Percentiles rank a stretch among this genome's conserved stretches.
Evolutionary conservation across 2,888 invertebrate genomes (phyloP).

Genomic region (Apamea monoglypha): DNA sequence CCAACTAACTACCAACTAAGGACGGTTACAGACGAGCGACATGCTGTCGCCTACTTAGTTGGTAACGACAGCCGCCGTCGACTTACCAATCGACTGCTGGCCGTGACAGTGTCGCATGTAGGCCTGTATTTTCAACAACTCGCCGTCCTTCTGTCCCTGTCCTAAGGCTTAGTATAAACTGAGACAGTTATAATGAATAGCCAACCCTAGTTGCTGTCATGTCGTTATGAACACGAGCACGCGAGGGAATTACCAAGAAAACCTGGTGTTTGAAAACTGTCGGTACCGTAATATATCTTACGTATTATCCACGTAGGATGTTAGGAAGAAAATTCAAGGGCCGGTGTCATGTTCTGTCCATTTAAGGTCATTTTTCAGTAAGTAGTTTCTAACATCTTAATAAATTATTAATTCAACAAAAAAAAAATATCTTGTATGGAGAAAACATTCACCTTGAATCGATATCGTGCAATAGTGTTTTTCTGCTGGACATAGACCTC

Average conservation of each 20-base stretch:
- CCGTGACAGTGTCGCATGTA: neutral
- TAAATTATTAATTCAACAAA: neutral
- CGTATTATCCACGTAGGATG: constrained; percentile 25
- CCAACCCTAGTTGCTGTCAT: constrained; percentile 67
- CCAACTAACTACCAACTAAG: constrained; percentile 16
- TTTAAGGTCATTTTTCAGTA: neutral
- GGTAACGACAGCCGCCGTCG: neutral
- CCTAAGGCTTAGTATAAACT: constrained; percentile 64
- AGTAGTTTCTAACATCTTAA: neutral
- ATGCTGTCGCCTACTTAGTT: neutral
- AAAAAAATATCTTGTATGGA: neutral
- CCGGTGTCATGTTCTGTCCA: constrained; percentile 9
- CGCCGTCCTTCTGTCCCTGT: constrained; percentile 20
- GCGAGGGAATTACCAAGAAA: constrained; percentile 67
- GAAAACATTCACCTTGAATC: neutral
- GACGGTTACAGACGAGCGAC: constrained; percentile 8
- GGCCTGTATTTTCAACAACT: constrained; percentile 1
- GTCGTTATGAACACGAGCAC: constrained; percentile 69
- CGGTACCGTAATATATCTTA: constrained; percentile 53
- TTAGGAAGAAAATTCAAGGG: constrained; percentile 39
- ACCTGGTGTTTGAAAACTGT: constrained; percentile 57
- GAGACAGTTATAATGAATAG: constrained; percentile 76
- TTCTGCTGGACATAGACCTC: too few species aligned
- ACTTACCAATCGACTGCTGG: constrained; percentile 5
- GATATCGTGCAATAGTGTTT: neutral